These are phyloP conservation scores for Melitaea athalia DNA, from an alignment of 2,888 invertebrate genomes.

Conservation along the genomic window DNA sequence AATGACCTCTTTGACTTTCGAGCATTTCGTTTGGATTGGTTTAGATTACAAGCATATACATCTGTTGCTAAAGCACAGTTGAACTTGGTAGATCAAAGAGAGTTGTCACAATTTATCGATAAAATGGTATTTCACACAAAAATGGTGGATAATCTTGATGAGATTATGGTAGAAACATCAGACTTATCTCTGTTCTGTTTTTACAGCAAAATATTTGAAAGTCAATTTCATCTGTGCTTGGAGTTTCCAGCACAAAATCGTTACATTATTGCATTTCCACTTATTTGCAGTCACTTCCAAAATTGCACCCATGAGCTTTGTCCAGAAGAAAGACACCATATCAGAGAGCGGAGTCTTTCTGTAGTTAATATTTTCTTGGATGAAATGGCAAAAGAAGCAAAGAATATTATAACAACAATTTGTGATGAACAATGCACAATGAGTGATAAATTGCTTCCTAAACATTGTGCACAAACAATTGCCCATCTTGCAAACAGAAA, in stretches of 20 bases:
- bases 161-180: constrained; percentile 97
- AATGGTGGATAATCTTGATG: constrained; percentile 98
- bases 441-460: constrained; percentile 96
- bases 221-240: constrained; percentile 98
- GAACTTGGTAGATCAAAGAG: constrained; percentile 91
- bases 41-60: constrained; percentile 96
- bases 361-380: constrained; percentile 98
- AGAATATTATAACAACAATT: constrained; percentile 98
- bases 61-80: constrained; percentile 91
- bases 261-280: constrained; percentile 98
- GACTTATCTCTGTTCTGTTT: constrained; percentile 99
- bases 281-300: constrained; percentile 99
- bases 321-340: constrained; percentile 98
- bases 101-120: constrained; percentile 95
- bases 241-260: constrained; percentile 99
- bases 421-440: constrained; percentile 99
- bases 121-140: constrained; percentile 98
- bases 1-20: constrained; percentile 98
- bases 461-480: constrained; percentile 96
- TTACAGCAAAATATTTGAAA: constrained; percentile 97
- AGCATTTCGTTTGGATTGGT: constrained; percentile 98
- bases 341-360: constrained; percentile 96
- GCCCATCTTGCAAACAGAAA: constrained; percentile 94
- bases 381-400: constrained; percentile 99
- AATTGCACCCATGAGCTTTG: constrained; percentile 98